phyloP scores from a whole-genome alignment of 2,888 invertebrate genomes.

The Lagria hirta region DNA sequence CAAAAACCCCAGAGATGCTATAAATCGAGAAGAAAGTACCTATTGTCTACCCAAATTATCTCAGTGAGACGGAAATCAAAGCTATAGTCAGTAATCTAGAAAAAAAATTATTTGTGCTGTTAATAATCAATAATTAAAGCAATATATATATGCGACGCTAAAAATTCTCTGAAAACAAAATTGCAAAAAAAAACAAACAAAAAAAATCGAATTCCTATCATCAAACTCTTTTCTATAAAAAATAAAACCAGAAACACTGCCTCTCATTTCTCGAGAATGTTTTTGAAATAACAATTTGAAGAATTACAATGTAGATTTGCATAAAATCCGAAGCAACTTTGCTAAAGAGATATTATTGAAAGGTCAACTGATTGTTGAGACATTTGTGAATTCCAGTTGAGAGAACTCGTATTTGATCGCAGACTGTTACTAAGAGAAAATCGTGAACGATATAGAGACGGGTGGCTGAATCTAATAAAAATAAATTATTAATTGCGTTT shows the following conservation, averaged over 20 bases:
- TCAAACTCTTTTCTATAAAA: no score
- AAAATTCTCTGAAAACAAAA: neutral
- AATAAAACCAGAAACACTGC: no score
- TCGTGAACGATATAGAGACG: slow-evolving; percentile 21
- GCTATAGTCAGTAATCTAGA: no score
- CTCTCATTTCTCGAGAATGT: slow-evolving; percentile 7
- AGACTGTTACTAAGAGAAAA: slow-evolving; percentile 26
- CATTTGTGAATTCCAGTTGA: slow-evolving; percentile 24
- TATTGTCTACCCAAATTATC: no score
- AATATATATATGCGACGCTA: neutral
- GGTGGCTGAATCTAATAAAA: slow-evolving; percentile 16
- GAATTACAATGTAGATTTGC: slow-evolving; percentile 24
- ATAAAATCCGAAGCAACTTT: slow-evolving; percentile 31
- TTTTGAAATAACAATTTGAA: slow-evolving; percentile 13
- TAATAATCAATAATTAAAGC: no score
- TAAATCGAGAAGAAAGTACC: no score
- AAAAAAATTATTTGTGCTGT: no score
- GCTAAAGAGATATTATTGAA: slow-evolving; percentile 33
- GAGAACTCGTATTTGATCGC: slow-evolving; percentile 9
- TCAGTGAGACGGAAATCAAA: no score
- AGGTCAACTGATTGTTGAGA: slow-evolving; percentile 36
- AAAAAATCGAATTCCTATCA: no score
- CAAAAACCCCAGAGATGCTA: no score
- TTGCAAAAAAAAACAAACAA: no score
- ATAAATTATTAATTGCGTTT: no score